phyloP scores from a whole-genome alignment of 2,888 invertebrate species.

The Globia sparganii region DNA sequence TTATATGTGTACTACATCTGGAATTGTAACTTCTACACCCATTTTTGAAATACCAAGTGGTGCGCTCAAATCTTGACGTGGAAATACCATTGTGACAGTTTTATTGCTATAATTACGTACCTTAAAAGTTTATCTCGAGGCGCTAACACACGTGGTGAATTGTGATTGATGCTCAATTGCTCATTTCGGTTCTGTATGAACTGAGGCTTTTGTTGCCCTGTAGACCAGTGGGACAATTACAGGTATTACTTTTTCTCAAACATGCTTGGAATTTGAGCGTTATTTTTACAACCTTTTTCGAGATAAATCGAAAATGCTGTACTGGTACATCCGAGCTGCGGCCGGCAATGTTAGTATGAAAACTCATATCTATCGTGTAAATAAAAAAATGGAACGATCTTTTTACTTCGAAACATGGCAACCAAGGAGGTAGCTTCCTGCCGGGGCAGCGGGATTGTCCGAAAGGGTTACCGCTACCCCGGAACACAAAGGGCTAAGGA shows the following conservation, averaged over 20 bases:
- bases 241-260: neutral
- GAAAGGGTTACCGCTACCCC: too few relatives aligned
- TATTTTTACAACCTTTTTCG: neutral
- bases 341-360: neutral
- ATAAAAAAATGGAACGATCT: neutral
- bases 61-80: neutral
- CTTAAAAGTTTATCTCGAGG: neutral
- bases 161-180: slow-evolving; percentile 6
- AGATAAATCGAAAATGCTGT: too few relatives aligned
- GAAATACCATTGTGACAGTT: slow-evolving; percentile 31
- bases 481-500: too few relatives aligned
- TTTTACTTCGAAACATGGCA: too few relatives aligned
- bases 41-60: neutral
- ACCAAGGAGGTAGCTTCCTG: too few relatives aligned
- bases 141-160: slow-evolving; percentile 18
- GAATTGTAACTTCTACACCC: slow-evolving; percentile 3
- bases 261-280: neutral
- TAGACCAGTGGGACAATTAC: neutral
- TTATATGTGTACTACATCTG: slow-evolving; percentile 5
- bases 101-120: slow-evolving; percentile 22
- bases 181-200: neutral
- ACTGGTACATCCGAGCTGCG: too few relatives aligned
- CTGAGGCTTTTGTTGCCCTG: neutral
- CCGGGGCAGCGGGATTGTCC: too few relatives aligned
- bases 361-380: neutral